Evolutionary conservation across 2,888 invertebrate genomes (phyloP).

Genomic region (Chrysolina americana): DNA sequence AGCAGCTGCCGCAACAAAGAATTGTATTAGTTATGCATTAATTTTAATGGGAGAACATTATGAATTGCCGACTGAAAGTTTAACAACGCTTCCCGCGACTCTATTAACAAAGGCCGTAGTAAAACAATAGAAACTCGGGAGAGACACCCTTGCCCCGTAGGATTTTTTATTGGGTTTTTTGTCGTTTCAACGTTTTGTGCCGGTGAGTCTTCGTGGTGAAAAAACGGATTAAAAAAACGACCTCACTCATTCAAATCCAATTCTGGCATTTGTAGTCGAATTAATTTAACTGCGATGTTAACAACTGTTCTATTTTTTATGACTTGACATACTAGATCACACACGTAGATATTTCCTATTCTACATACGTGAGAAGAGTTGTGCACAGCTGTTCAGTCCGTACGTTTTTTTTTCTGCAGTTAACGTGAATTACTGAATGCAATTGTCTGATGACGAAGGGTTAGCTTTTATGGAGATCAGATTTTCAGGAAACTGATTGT

Average conservation of each 20-base stretch:
- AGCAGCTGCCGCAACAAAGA: constrained; percentile 41
- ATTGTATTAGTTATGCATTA: constrained; percentile 61
- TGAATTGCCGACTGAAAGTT: constrained; percentile 38
- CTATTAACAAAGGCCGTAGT: constrained; percentile 52
- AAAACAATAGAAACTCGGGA: constrained; percentile 56
- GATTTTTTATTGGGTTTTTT: constrained; percentile 54
- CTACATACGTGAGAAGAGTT: constrained; percentile 36
- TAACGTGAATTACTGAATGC: background rate
- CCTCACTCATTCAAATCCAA: constrained; percentile 46
- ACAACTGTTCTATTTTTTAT: constrained; percentile 53
- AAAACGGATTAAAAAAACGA: constrained; percentile 41
- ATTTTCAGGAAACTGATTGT: background rate
- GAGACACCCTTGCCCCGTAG: constrained; percentile 51
- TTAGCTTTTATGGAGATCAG: background rate
- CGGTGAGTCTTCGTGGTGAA: constrained; percentile 27
- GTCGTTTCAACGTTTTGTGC: constrained; percentile 46
- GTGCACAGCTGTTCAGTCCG: constrained; percentile 35
- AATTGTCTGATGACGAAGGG: background rate
- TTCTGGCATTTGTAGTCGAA: constrained; percentile 49
- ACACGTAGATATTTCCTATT: constrained; percentile 39
- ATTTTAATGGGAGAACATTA: constrained; percentile 54
- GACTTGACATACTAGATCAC: constrained; percentile 40
- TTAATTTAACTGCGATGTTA: constrained; percentile 52
- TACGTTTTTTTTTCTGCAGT: background rate
- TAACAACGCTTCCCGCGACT: constrained; percentile 51